Conservation (phyloP, 2,797 vertebrate genomes). For the Myiotriccus ornatus region DNA sequence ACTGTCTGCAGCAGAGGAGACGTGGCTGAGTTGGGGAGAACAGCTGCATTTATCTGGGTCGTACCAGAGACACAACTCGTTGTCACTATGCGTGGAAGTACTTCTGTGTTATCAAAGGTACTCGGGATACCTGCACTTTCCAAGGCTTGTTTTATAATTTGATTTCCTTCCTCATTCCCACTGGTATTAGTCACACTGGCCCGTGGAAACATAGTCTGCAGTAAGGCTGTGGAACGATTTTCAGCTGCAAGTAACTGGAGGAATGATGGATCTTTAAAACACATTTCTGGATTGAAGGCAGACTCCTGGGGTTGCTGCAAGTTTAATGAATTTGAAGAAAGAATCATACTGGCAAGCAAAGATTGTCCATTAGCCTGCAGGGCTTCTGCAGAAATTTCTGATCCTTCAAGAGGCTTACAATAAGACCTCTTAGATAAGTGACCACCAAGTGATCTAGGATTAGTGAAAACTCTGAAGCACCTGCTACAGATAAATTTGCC, state of each 20-base stretch:
- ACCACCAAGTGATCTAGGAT: constrained; percentile 93
- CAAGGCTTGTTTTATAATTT: constrained; percentile 86
- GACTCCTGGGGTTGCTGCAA: constrained; percentile 75
- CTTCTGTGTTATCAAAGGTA: constrained; percentile 75
- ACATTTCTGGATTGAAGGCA: constrained; percentile 72
- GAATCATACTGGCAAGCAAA: constrained; percentile 88
- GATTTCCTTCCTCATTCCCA: constrained; percentile 78
- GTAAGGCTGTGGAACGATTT: constrained; percentile 75
- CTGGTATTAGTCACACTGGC: constrained; percentile 61
- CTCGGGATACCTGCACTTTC: constrained; percentile 81
- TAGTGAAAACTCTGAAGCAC: constrained; percentile 90
- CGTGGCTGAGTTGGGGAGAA: constrained; percentile 50
- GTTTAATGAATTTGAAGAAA: constrained; percentile 84
- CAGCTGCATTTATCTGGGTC: constrained; percentile 58
- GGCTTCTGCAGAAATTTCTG: constrained; percentile 83
- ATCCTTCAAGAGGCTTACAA: constrained; percentile 88
- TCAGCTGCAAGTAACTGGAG: constrained; percentile 76
- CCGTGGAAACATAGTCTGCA: constrained; percentile 79
- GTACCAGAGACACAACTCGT: constrained; percentile 57
- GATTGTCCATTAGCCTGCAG: constrained; percentile 77
- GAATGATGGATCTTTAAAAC: constrained; percentile 81
- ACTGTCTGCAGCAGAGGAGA: constrained; percentile 69
- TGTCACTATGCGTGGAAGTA: constrained; percentile 74
- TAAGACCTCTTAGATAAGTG: constrained; percentile 91
- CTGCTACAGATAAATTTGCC: constrained; percentile 94